Evolutionary conservation across 2,888 invertebrate species (phyloP), one percentile per base, ranked within the genome.

Genomic region (Eupithecia tripunctaria): DNA sequence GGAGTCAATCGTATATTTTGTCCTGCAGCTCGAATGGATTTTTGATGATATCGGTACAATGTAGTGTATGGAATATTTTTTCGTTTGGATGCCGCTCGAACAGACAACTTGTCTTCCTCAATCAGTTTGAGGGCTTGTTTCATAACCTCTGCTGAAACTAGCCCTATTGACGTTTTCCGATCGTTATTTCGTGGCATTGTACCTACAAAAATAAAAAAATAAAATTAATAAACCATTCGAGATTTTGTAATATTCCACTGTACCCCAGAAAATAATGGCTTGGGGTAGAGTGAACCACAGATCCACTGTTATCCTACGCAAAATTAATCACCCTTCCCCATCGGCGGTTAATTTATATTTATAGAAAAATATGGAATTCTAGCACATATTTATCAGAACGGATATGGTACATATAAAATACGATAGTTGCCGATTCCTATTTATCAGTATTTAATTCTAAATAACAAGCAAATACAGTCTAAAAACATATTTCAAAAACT

Each of bases 141-240:
- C 69, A 69, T 69, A 68, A 32, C 29, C 43, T 68, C 62, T 62
- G 60, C 68, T 43, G 56, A 32, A 56, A 36, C 32, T 43, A 68
- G 68, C 68, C 68, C 68, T 68, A 43, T 68, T 29, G 68, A 68
- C 43, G 68, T 68, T 62, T 68, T 68, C 62, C 62, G 25, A 38
- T 29, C 41, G 62, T 59, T 59, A 38, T 68, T 68, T 59, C 60
- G 60, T 60, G 68, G 68, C 59, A 68, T 68, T 68, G 59, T 68
- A 62, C 68, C 68, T 68, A 68, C n/a, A 68, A 68, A 68, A 68
- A 68, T 68, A 36, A 68, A 67, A 67, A 67, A 59, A 67, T 66
- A 66, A 66, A 66, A 63, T 63, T 36, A 63, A 38, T 63, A 36
- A 36, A 63, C 36, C 38, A 63, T 63, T 63, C 63, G 63, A 63